phyloP scores from a whole-genome alignment of 2,113 vertebrate species.

The Orcinus orca region DNA sequence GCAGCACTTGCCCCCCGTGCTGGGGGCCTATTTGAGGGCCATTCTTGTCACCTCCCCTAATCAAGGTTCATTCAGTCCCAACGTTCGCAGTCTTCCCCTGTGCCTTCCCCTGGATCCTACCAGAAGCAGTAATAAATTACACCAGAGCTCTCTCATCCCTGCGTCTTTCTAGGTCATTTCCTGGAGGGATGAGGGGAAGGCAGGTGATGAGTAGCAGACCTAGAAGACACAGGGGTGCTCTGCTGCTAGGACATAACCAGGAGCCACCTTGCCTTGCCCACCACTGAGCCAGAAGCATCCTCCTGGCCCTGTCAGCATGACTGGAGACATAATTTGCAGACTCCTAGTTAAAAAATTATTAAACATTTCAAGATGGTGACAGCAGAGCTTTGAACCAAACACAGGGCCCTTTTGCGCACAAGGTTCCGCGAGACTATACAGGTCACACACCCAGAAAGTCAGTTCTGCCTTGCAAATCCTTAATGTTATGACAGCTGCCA shows the following conservation, averaged over 20 bases:
- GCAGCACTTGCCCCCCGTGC: background rate
- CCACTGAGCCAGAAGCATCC: background rate
- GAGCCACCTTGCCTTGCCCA: background rate
- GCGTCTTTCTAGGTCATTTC: background rate
- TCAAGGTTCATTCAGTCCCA: background rate
- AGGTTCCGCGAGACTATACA: background rate
- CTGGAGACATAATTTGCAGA: background rate
- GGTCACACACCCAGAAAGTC: background rate
- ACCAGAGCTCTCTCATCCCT: background rate
- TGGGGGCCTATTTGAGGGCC: background rate
- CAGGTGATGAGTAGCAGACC: background rate
- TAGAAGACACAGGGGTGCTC: background rate
- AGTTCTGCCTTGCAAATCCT: background rate
- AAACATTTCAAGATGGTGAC: background rate
- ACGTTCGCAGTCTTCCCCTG: background rate
- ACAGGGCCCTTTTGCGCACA: background rate
- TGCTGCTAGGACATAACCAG: background rate
- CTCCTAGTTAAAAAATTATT: background rate
- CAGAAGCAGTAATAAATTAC: background rate
- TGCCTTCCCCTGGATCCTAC: background rate
- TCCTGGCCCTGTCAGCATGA: background rate
- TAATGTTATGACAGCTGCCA: background rate
- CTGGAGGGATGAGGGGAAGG: background rate
- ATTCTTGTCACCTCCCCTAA: background rate
- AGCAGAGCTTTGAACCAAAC: background rate